Evolutionary conservation across 2,888 invertebrate genomes (phyloP), one percentile per base, ranked within the genome.

Genomic region (Chalcosyrphus nemorum): DNA sequence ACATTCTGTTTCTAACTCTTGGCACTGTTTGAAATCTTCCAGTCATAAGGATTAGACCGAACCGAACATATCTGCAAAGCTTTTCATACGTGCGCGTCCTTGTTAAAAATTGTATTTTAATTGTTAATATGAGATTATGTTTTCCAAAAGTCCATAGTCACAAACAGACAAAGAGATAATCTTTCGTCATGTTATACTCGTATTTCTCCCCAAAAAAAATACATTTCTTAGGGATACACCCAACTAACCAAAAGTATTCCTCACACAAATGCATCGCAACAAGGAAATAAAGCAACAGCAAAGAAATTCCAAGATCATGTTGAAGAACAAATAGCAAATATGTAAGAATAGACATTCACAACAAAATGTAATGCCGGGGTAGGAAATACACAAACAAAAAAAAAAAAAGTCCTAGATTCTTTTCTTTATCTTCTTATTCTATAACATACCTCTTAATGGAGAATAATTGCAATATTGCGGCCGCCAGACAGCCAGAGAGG

Each of bases 381-480:
- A 29, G 54, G 43, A 38, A 56, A 29, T 29, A 70, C 11, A 38
- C 32, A 24, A 13, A 65, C 41, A 17, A 81, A 68, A 70, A 41
- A 57, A 27, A 21, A 56, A 24, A n/a, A 24, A 52, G 65, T 75
- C 24, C 4, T 24, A 2, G 4, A 35, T 32, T 63, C 29, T 29
- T 21, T 50, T 2, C 17, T 35, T 61, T 41, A n/a, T 61, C 21
- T 54, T 35, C 27, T 17, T 38, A 17, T 59, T 19, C 35, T 47
- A 65, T 57, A 71, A 63, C 38, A 61, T 81, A 81, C 70, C 65
- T 81, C 57, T 81, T 81, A 81, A 81, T 81, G 70, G 68, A 65
- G 56, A 65, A 81, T 75, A 81, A 81, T 81, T 81, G 81, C 81
- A 75, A 74, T 81, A 81, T 81, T 75, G 68, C 56, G 65, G 74